These are phyloP conservation scores for Xenus cinereus DNA, from an alignment of 2,113 vertebrate species.

Conservation along the genomic window DNA sequence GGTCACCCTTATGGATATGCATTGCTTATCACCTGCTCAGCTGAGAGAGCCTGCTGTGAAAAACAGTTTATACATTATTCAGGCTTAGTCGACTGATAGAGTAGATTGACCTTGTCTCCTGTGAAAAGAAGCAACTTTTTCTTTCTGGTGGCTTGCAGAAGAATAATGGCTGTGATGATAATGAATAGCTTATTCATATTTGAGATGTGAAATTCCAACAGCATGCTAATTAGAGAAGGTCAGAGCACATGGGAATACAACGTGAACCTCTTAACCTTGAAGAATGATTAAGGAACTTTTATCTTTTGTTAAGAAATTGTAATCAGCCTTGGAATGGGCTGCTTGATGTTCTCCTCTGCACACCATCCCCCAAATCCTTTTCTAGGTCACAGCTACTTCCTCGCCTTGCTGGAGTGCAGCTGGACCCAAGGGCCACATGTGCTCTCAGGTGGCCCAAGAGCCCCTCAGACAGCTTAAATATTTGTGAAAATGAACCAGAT, in stretches of 20 bases:
- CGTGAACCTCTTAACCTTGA: neutral
- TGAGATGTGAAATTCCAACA: constrained; percentile 17
- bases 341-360: neutral
- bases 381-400: neutral
- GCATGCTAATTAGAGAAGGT: constrained; percentile 50
- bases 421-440: neutral
- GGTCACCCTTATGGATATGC: neutral
- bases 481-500: neutral
- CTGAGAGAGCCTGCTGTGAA: neutral
- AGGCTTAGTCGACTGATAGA: constrained; percentile 28
- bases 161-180: constrained; percentile 46
- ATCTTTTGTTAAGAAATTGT: constrained; percentile 49
- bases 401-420: neutral
- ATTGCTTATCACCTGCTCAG: constrained; percentile 21
- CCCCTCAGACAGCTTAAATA: neutral
- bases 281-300: constrained; percentile 34
- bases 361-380: neutral
- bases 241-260: neutral
- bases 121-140: constrained; percentile 42
- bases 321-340: neutral
- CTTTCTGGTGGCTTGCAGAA: constrained; percentile 7
- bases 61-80: constrained; percentile 57
- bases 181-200: constrained; percentile 62
- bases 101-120: constrained; percentile 55
- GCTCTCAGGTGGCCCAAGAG: neutral